phyloP scores from a whole-genome alignment of 2,797 vertebrate genomes.

The Anisognathus igniventris region DNA sequence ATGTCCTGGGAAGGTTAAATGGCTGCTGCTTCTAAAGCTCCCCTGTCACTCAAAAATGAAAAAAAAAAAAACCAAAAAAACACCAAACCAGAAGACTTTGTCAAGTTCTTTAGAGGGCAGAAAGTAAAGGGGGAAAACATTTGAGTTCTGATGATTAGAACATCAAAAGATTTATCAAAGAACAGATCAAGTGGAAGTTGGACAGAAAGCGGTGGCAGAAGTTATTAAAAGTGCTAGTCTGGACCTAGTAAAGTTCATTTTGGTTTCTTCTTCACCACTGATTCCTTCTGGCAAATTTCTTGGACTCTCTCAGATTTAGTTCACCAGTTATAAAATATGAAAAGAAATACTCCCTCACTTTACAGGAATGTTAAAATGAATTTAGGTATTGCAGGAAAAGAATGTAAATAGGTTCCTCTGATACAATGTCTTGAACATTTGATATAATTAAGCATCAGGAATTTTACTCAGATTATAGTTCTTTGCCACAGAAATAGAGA shows the following conservation, averaged over 20 bases:
- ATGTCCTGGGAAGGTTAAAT: neutral
- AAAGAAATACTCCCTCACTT: neutral
- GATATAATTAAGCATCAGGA: neutral
- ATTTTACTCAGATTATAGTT: neutral
- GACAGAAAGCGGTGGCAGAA: neutral
- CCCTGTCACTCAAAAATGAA: neutral
- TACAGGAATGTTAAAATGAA: neutral
- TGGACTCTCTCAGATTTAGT: neutral
- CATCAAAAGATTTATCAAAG: neutral
- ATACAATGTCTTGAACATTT: neutral
- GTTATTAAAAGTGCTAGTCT: neutral
- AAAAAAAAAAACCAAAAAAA: neutral
- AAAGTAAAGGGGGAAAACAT: neutral
- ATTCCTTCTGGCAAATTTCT: neutral
- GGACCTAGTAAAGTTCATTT: neutral
- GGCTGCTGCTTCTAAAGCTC: neutral
- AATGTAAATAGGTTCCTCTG: neutral
- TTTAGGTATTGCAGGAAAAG: neutral
- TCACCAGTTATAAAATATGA: neutral
- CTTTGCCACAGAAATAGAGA: neutral
- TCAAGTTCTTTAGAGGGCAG: neutral
- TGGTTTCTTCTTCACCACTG: neutral
- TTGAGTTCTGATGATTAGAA: neutral
- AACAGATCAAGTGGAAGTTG: neutral
- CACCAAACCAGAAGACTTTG: neutral